Evolutionary conservation across 2,888 invertebrate genomes (phyloP).

Genomic region (Leptinotarsa rubiginosa): DNA sequence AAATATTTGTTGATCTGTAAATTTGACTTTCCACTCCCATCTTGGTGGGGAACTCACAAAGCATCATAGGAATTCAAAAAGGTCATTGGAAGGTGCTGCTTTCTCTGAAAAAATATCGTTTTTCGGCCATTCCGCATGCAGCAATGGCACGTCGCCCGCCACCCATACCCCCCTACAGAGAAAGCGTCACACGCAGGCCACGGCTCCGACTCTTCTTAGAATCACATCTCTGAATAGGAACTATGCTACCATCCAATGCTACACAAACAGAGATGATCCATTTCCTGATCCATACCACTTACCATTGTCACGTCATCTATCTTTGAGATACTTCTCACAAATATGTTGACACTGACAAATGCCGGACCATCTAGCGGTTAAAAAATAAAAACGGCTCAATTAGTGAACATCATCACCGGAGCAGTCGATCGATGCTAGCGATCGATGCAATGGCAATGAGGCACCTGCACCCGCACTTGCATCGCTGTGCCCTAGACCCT

Average conservation of each 20-base stretch:
- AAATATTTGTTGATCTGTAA: too few relatives aligned
- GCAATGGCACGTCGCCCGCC: slow-evolving; percentile 55
- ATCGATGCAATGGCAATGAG: slow-evolving; percentile 58
- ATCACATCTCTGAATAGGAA: slow-evolving; percentile 59
- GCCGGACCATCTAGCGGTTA: slow-evolving; percentile 87
- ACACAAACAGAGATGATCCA: slow-evolving; percentile 61
- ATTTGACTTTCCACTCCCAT: too few relatives aligned
- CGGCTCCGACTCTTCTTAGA: slow-evolving; percentile 53
- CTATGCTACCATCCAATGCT: slow-evolving; percentile 61
- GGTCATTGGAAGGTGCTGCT: too few relatives aligned
- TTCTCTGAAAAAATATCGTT: too few relatives aligned
- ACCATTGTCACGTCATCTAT: slow-evolving; percentile 99
- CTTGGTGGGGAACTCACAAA: too few relatives aligned
- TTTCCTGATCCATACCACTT: slow-evolving; percentile 72
- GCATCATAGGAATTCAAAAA: too few relatives aligned
- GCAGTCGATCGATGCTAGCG: slow-evolving; percentile 47
- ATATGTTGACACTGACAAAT: slow-evolving; percentile 97
- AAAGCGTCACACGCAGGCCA: slow-evolving; percentile 41
- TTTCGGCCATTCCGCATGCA: slow-evolving; percentile 58
- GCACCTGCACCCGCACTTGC: slow-evolving; percentile 60
- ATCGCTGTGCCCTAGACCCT: slow-evolving; percentile 51
- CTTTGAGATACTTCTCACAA: slow-evolving; percentile 98
- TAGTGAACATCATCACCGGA: slow-evolving; percentile 59
- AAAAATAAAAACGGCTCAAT: slow-evolving; percentile 62
- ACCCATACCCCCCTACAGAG: slow-evolving; percentile 28